Base-by-base conservation (phyloP, 2,797 vertebrate species). In the Sebastes ruberrimus region DNA sequence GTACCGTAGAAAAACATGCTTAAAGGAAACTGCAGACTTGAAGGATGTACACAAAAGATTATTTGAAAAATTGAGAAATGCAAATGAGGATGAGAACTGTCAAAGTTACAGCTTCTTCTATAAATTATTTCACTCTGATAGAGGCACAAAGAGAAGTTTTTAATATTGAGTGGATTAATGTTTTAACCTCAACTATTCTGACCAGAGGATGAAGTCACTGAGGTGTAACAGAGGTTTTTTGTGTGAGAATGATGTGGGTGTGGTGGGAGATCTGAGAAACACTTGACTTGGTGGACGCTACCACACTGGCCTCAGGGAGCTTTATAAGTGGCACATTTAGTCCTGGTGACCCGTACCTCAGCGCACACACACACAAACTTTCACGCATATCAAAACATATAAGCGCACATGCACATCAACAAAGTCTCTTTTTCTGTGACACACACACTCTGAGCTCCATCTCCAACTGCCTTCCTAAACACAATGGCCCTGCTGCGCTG, bases 401-500 rank as follows among this genome's bases (percentile, higher is more conserved):
- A 76, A 7, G 28, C 25, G 60, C 3, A 65, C 32, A 78, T 28
- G 60, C 49, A 76, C 71, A 63, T 67, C 72, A 76, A 87, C 49
- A 72, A 53, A 83, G 69, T 63, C 28, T 66, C 20, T 71, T 52
- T 77, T 64, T 61, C 35, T 62, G 35, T 71, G 38, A 72, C 32
- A 75, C 35, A 78, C 32, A 75, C 35, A 78, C 55, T 71, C 73
- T 74, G 72, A 85, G 89, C 81, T 83, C 82, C 76, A 59, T 90
- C 87, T 88, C 88, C 76, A 76, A 87, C 91, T 80, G 88, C 86
- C 86, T 86, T 75, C 76, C 60, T 9, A 68, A 81, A 93, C 94
- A 96, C 95, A 96, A 96, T 90, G 85, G 94, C 83, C 93, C 93
- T 83, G 93, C 94, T 95, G 95, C 86, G 93, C 92, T 94, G 95